phyloP scores from a whole-genome alignment of 2,888 invertebrate species.

The Tridacna crocea region DNA sequence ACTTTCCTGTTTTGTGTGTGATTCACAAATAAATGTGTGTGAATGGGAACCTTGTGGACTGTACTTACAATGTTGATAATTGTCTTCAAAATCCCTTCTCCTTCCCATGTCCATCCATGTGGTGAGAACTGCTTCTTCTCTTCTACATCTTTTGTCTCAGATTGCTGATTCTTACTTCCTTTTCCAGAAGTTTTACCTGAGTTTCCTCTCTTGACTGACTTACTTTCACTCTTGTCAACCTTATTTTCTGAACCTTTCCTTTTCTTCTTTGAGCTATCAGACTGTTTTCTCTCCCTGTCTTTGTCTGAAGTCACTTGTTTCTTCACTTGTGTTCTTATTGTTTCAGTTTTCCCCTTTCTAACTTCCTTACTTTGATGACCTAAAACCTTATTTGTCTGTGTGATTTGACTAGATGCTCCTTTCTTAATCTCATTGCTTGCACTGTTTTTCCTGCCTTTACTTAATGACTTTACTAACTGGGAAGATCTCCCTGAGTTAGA shows the following conservation, averaged over 20 bases:
- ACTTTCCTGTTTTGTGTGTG: no score
- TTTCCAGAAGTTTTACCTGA: neutral
- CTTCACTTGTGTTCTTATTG: neutral
- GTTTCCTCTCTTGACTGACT: constrained; percentile 3
- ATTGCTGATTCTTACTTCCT: constrained; percentile 8
- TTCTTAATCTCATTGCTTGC: neutral
- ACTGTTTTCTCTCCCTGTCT: neutral
- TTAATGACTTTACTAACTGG: neutral
- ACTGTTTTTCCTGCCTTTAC: constrained; percentile 23
- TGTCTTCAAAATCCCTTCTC: constrained; percentile 70
- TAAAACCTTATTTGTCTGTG: neutral
- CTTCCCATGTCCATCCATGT: constrained; percentile 78
- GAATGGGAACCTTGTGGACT: no score
- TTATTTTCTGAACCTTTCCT: constrained; percentile 36
- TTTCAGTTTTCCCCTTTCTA: neutral
- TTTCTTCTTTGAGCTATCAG: constrained; percentile 13
- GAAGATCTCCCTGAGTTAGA: neutral
- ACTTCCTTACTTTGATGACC: neutral
- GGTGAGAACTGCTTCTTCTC: constrained; percentile 52
- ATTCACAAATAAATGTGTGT: neutral
- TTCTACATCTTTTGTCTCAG: constrained; percentile 25
- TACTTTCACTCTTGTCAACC: constrained; percentile 29
- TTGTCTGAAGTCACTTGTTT: neutral
- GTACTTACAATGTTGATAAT: constrained; percentile 63
- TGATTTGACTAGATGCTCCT: constrained; percentile 10